Conservation (phyloP, 1,140 invertebrate species). For the Drosophila malerkotliana region DNA sequence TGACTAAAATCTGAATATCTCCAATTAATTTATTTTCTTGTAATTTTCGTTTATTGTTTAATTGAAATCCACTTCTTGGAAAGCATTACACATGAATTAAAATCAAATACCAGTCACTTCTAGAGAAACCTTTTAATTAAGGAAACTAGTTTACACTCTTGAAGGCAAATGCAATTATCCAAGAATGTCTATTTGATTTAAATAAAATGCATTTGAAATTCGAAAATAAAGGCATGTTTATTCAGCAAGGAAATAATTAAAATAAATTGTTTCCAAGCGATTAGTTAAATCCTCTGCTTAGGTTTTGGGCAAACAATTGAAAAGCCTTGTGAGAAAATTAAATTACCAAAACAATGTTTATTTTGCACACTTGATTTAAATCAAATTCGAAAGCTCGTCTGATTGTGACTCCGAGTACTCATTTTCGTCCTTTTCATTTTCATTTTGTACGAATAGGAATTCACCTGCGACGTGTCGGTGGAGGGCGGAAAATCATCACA, state of each 20-base stretch:
- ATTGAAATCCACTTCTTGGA: background rate
- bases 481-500: conserved; percentile 88
- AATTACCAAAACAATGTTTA: conserved; percentile 6
- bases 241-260: background rate
- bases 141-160: background rate
- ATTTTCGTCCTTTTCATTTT: conserved; percentile 1
- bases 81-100: background rate
- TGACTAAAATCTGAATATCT: no score
- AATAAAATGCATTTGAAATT: background rate
- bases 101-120: background rate
- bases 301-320: background rate
- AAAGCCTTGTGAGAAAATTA: background rate
- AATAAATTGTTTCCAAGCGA: background rate
- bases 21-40: no score
- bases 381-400: background rate
- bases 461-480: conserved; percentile 94
- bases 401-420: background rate
- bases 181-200: background rate
- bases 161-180: conserved; percentile 8
- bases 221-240: background rate
- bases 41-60: background rate
- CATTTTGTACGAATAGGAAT: conserved; percentile 86
- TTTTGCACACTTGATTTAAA: conserved; percentile 12
- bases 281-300: background rate
- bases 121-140: conserved; percentile 7